Evolutionary conservation across 2,888 invertebrate genomes (phyloP).

Genomic region (Periphyllus acericola): DNA sequence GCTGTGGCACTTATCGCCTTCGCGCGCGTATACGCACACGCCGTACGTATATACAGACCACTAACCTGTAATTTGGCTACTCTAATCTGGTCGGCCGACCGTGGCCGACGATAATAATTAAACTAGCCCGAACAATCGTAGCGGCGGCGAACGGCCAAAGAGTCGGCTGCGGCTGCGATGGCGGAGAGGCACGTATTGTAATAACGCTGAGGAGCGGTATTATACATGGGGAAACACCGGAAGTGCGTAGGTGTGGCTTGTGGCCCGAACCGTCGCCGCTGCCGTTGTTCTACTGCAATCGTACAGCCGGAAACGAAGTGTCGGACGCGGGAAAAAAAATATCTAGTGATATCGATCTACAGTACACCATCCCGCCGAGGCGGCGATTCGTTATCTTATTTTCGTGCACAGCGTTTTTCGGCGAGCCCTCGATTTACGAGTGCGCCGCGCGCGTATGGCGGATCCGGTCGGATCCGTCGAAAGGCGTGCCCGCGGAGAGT

Average conservation of each 20-base stretch:
- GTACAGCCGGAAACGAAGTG: constrained; percentile 49
- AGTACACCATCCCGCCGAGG: background rate
- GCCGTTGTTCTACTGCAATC: background rate
- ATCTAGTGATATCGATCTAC: constrained; percentile 37
- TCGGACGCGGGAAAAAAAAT: constrained; percentile 41
- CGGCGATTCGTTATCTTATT: background rate
- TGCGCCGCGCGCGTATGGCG: background rate
- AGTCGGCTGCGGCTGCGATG: background rate
- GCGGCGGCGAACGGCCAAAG: background rate
- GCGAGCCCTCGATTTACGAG: constrained; percentile 6
- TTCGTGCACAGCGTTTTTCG: background rate
- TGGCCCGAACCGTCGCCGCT: constrained; percentile 24
- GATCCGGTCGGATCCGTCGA: background rate
- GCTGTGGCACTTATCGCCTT: background rate
- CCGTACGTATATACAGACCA: no score
- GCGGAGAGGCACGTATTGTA: background rate
- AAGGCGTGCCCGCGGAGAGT: no score
- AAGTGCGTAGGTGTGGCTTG: constrained; percentile 60
- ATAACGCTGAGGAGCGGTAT: background rate
- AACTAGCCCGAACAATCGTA: constrained; percentile 34
- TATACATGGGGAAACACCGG: constrained; percentile 10
- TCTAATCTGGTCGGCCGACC: constrained; percentile 59
- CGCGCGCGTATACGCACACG: background rate
- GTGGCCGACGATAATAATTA: constrained; percentile 59
- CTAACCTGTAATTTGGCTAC: constrained; percentile 58